Base-by-base conservation (phyloP, 1,140 invertebrate genomes). In the Zaprionus nigranus region DNA sequence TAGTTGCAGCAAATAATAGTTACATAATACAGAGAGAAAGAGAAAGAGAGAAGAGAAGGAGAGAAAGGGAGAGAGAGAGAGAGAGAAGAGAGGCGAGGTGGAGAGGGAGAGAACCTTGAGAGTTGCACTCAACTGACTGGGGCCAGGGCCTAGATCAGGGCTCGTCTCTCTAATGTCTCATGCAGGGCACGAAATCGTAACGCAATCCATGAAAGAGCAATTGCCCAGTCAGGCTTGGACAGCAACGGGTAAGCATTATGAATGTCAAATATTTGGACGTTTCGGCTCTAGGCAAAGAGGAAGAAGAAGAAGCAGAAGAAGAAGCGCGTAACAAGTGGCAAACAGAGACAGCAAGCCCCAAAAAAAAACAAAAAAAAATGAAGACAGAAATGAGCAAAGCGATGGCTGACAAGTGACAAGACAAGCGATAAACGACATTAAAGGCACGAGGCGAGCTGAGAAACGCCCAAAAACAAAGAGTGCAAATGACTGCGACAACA, bases 221-320 rank as follows among this genome's bases (percentile, higher is more conserved):
- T 38, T 36, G 54, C 46, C 46, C 20, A 24, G 20, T 51, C 46
- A 5, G 26, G 17, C 68, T 64, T 66, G 62, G 62, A 54, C 69
- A 4, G 9, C n/a, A 40, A 6, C 38, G 64, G 65, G 12, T 67
- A 57, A 49, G 43, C 82, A 81, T 85, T 81, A 84, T 81, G 82
- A 84, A 85, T 84, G 72, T 85, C 83, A 84, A 84, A 84, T 84
- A 84, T 84, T 84, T 78, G 69, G 56, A 68, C 51, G 64, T 69
- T 80, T 30, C 62, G 22, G 63, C 40, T 63, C 12, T 5, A n/a
- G n/a, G n/a, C n/a, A n/a, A n/a, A n/a, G n/a, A n/a, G n/a, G n/a
- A n/a, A n/a, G 15, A 15, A n/a, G 15, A 5, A 40, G 13, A n/a
- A n/a, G 38, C 15, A 43, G 40, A 2, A 6, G 30, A 69, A 73